A percentile compares a stretch with the other conserved stretches of the same genome.
phyloP scores from a whole-genome alignment of 37 sponge, comb jelly and placozoan species.

The Corticium candelabrum region DNA sequence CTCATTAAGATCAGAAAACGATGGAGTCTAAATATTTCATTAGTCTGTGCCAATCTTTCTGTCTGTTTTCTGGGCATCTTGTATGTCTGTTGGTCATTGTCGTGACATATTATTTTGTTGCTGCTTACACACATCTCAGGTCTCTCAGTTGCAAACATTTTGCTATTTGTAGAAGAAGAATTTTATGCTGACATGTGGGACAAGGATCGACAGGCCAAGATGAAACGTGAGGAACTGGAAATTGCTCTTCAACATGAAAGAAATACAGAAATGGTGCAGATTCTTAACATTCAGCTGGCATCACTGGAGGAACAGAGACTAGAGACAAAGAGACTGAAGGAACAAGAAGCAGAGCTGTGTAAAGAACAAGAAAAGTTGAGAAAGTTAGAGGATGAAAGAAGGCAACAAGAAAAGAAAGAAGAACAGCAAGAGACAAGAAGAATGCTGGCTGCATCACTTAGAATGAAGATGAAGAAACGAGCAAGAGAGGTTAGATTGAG shows the following conservation, averaged over 20 bases:
- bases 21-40: too few species aligned
- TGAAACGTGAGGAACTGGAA: conserved; percentile 89
- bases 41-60: too few species aligned
- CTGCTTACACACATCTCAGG: background rate
- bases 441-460: conserved; percentile 69
- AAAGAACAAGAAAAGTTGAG: conserved; percentile 64
- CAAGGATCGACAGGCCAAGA: conserved; percentile 69
- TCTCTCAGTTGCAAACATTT: background rate
- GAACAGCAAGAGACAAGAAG: conserved; percentile 64
- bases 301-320: conserved; percentile 65
- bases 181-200: conserved; percentile 92
- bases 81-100: background rate
- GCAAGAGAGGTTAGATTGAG: conserved; percentile 12
- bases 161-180: conserved; percentile 46
- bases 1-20: too few species aligned
- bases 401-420: conserved; percentile 63
- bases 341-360: conserved; percentile 78
- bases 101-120: background rate
- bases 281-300: conserved; percentile 75
- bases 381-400: conserved; percentile 53
- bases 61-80: too few species aligned
- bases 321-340: conserved; percentile 48
- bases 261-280: conserved; percentile 69
- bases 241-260: conserved; percentile 72
- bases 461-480: conserved; percentile 75